A percentile compares a stretch with the other conserved stretches of the same genome.
Conservation (phyloP, 1,140 invertebrate genomes). For the Saccostrea glomerata region DNA sequence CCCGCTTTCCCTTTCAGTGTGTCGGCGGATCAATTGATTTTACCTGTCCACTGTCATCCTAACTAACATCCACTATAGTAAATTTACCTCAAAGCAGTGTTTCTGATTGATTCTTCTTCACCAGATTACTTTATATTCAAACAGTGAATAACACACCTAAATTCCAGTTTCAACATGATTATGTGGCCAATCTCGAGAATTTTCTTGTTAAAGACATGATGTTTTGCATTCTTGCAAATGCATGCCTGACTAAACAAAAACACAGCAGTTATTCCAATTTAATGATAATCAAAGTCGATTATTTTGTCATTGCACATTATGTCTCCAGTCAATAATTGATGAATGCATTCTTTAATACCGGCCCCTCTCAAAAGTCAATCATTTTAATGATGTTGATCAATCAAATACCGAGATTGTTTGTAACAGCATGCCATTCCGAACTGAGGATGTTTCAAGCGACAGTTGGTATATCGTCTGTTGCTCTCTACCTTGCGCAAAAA, state of each 20-base stretch:
- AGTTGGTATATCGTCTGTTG: background rate
- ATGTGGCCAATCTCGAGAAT: background rate
- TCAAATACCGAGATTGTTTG: background rate
- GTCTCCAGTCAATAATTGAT: conserved; percentile 16
- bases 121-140: background rate
- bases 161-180: background rate
- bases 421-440: background rate
- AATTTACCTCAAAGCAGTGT: background rate
- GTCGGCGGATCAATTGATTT: conserved; percentile 29
- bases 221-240: background rate
- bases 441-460: background rate
- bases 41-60: background rate
- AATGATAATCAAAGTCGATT: conserved; percentile 13
- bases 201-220: background rate
- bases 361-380: conserved; percentile 11
- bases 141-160: background rate
- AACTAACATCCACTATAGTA: background rate
- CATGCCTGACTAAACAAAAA: background rate
- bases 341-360: background rate
- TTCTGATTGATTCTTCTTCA: background rate
- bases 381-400: conserved; percentile 29
- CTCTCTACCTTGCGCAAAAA: background rate
- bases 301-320: background rate
- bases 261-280: background rate
- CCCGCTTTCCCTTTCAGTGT: background rate